Evolutionary conservation across 1,140 invertebrate species (phyloP), one percentile per base, ranked within the genome.

Genomic region (Camponotus floridanus): DNA sequence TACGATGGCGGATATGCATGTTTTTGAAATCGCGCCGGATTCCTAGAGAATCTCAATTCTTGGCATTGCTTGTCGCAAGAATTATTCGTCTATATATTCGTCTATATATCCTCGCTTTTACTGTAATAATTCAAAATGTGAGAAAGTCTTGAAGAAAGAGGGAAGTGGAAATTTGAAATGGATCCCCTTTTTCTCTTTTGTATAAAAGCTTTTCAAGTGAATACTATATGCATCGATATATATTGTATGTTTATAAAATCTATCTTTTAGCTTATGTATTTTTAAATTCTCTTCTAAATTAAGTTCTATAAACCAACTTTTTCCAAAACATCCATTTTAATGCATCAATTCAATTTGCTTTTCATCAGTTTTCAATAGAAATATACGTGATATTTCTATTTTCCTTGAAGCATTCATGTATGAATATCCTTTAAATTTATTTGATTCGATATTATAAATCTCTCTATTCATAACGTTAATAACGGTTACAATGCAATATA

Each of bases 11-110:
- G 42, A 18, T n/a, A 48, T 0, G 8, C 6, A 45, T 48, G 36
- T 73, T 57, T 39, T 3, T 71, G 18, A 73, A 71, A 81, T 71
- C 18, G 9, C 31, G 15, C 7, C 11, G 55, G 39, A 55, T 59
- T 31, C 45, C 26, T 42, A 26, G 31, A 6, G 15, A 18, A 39
- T 33, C 61, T 18, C 18, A 59, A 51, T 79, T 67, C 45, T 26
- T 21, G 78, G 11, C 4, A 71, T 71, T 61, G 57, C 68, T 62
- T 36, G 8, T 21, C 33, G 11, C 36, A 36, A 59, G 13, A 73
- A 73, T 73, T 83, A 73, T 18, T 45, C 55, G 9, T 45, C 9
- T 59, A 39, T 18, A 3, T 21, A 9, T 18, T n/a, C n/a, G n/a
- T n/a, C n/a, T n/a, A n/a, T 1, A 3, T 26, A 9, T 26, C 3